Percentiles rank a stretch among this genome's conserved stretches.
Evolutionary conservation across 1,140 invertebrate genomes (phyloP).

Genomic region (Drosophila nasuta): DNA sequence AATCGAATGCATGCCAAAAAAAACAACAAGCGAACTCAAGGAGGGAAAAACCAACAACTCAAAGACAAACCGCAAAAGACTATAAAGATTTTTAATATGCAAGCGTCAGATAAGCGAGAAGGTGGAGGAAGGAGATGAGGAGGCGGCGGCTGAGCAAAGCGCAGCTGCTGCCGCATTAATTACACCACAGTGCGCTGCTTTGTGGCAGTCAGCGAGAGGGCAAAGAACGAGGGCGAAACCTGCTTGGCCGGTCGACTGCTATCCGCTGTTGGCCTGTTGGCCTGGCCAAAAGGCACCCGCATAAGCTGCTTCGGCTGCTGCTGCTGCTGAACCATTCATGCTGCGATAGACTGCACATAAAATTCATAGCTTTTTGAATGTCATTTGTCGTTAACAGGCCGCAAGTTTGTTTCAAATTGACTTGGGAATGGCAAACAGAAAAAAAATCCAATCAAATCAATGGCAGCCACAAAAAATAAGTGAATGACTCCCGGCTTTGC

Average conservation of each 20-base stretch:
- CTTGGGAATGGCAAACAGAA: conserved; percentile 23
- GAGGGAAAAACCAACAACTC: conserved; percentile 55
- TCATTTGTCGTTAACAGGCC: conserved; percentile 76
- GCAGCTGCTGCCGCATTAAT: conserved; percentile 82
- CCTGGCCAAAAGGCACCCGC: conserved; percentile 61
- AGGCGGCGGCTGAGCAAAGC: conserved; percentile 54
- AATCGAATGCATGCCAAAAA: conserved; percentile 74
- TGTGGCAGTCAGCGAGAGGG: conserved; percentile 19
- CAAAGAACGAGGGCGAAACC: conserved; percentile 49
- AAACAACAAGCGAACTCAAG: conserved; percentile 11
- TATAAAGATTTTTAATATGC: conserved; percentile 82
- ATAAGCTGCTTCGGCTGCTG: conserved; percentile 34
- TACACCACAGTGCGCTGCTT: conserved; percentile 59
- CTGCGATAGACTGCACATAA: conserved; percentile 61
- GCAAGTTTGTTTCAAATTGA: conserved; percentile 63
- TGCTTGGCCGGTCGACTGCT: conserved; percentile 49
- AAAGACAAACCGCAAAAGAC: conserved; percentile 82
- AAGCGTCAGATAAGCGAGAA: conserved; percentile 64
- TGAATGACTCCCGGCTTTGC: conserved; percentile 16
- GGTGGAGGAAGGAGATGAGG: background rate
- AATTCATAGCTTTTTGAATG: conserved; percentile 76
- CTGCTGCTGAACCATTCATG: conserved; percentile 56
- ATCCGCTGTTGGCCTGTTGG: background rate
- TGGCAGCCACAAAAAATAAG: conserved; percentile 31
- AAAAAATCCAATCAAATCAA: conserved; percentile 44